These are phyloP conservation scores for Dicentrarchus labrax DNA, from an alignment of 2,113 vertebrate genomes.

Conservation along the genomic window DNA sequence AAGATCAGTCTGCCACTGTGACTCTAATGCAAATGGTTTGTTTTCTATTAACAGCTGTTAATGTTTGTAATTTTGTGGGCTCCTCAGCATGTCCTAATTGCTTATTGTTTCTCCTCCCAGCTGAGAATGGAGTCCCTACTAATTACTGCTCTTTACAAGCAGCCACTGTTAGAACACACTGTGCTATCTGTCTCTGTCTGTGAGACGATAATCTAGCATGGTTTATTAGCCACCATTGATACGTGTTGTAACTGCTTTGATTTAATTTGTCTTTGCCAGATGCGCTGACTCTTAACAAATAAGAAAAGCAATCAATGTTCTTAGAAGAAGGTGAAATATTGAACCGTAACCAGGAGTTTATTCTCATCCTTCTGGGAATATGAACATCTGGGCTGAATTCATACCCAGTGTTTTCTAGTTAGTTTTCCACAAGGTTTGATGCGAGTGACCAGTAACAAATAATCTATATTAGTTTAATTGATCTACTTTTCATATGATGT, in stretches of 20 bases:
- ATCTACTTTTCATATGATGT: too few relatives aligned
- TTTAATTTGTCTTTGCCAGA: not conserved
- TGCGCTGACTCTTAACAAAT: conserved; percentile 23
- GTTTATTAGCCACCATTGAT: conserved; percentile 29
- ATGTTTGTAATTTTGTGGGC: conserved; percentile 63
- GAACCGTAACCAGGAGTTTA: not conserved
- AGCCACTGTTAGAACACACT: conserved; percentile 26
- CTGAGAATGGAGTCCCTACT: conserved; percentile 56
- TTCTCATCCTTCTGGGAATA: not conserved
- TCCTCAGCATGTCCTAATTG: conserved; percentile 60
- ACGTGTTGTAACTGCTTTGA: not conserved
- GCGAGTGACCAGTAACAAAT: too few relatives aligned
- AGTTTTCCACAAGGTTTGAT: not conserved
- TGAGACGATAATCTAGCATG: not conserved
- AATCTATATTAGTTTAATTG: too few relatives aligned
- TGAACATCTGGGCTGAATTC: conserved; percentile 4
- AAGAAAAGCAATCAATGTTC: not conserved
- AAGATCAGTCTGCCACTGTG: not conserved
- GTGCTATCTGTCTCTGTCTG: not conserved
- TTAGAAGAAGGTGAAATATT: conserved; percentile 1
- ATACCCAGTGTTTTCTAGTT: not conserved
- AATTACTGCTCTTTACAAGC: conserved; percentile 63
- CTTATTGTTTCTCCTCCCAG: conserved; percentile 65
- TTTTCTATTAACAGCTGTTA: conserved; percentile 58
- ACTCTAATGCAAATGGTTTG: conserved; percentile 36